Evolutionary conservation across 1,140 invertebrate species (phyloP).

Genomic region (Drosophila bipectinata): DNA sequence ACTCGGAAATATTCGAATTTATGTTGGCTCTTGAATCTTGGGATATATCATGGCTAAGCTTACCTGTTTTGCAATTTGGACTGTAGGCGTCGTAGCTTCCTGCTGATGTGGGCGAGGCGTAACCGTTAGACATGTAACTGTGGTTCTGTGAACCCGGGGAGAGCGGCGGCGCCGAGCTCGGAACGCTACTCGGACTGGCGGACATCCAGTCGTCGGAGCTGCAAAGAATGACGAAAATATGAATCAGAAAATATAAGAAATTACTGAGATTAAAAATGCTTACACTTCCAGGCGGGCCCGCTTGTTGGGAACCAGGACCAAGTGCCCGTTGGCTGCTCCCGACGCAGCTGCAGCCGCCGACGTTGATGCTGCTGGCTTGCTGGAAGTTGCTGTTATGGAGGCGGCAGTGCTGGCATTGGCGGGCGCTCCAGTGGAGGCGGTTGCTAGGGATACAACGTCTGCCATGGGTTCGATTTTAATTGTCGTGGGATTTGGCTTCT

Average conservation of each 20-base stretch:
- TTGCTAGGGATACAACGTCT: conserved; percentile 65
- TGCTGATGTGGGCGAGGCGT: conserved; percentile 92
- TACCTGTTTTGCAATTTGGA: conserved; percentile 92
- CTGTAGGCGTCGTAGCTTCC: conserved; percentile 94
- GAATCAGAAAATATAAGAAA: not conserved
- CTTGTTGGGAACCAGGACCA: conserved; percentile 70
- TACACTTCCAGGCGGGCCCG: conserved; percentile 76
- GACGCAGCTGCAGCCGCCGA: not conserved
- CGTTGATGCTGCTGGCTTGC: conserved; percentile 13
- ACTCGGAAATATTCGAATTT: too few species aligned
- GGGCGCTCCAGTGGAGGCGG: conserved; percentile 15
- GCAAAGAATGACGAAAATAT: not conserved
- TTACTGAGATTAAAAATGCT: conserved; percentile 21
- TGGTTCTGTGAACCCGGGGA: conserved; percentile 86
- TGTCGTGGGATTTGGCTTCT: conserved; percentile 61
- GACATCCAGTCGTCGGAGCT: conserved; percentile 87
- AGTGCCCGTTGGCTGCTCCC: conserved; percentile 61
- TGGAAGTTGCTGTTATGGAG: conserved; percentile 13
- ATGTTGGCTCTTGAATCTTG: too few species aligned
- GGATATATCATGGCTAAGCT: too few species aligned
- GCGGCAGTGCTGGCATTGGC: conserved; percentile 1
- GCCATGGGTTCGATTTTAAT: conserved; percentile 81
- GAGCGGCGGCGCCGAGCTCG: conserved; percentile 86
- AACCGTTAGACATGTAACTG: conserved; percentile 89
- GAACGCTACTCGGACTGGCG: conserved; percentile 86